These are phyloP conservation scores for Cerastoderma edule DNA, from an alignment of 2,888 invertebrate species.

Conservation along the genomic window DNA sequence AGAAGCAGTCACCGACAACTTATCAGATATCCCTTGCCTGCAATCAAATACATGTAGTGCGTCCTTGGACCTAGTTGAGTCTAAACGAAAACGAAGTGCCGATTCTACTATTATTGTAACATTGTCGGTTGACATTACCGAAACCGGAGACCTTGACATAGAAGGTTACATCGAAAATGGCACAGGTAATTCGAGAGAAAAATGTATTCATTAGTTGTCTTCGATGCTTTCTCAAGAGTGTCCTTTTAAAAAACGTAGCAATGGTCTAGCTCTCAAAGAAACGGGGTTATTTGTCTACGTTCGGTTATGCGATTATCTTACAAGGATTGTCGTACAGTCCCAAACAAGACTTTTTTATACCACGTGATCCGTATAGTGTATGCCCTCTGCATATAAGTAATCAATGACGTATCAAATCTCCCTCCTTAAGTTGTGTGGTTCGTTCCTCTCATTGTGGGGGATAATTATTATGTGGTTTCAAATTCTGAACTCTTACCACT, in stretches of 20 bases:
- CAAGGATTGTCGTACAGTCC: neutral
- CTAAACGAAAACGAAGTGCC: neutral
- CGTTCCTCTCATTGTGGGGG: too few species aligned
- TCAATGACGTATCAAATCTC: too few species aligned
- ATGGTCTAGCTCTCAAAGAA: neutral
- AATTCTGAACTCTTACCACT: too few species aligned
- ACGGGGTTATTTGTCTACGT: neutral
- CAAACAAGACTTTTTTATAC: too few species aligned
- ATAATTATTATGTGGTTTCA: too few species aligned
- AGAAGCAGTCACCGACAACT: neutral
- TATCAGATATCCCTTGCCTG: constrained; percentile 1
- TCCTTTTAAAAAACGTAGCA: neutral
- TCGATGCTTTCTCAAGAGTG: neutral
- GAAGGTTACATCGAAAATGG: neutral
- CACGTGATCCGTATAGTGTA: too few species aligned
- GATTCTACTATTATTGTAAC: neutral
- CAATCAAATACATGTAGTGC: neutral
- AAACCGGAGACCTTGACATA: neutral
- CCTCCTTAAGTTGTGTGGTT: too few species aligned
- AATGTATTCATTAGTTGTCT: neutral
- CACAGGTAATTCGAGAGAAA: neutral
- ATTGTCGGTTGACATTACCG: neutral
- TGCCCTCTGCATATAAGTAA: too few species aligned
- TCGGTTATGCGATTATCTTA: neutral
- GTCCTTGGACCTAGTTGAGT: neutral